A percentile compares a stretch with the other conserved stretches of the same genome.
phyloP scores from a whole-genome alignment of 2,888 invertebrate species.

The Athrips mouffetella region DNA sequence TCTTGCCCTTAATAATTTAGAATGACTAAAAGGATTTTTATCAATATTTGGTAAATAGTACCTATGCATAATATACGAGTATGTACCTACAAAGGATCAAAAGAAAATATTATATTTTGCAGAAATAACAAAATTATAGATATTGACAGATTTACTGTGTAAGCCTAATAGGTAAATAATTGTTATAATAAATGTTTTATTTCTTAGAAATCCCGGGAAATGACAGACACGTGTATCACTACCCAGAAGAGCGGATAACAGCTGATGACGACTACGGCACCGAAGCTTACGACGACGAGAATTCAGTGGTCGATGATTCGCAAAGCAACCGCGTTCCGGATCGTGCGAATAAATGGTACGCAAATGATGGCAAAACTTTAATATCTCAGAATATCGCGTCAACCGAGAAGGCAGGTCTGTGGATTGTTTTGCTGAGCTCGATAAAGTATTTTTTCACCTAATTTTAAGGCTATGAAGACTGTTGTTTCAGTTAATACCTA shows the following conservation, averaged over 20 bases:
- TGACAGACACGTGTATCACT: conserved; percentile 65
- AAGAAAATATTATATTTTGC: not conserved
- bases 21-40: no score
- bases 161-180: no score
- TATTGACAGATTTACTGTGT: not conserved
- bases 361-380: conserved; percentile 61
- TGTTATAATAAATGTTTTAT: conserved; percentile 24
- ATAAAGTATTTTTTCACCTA: not conserved
- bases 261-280: conserved; percentile 67
- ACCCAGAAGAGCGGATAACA: conserved; percentile 58
- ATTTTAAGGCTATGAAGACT: not conserved
- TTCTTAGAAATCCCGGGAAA: conserved; percentile 70
- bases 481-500: not conserved
- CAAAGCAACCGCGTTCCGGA: conserved; percentile 69
- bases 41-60: no score
- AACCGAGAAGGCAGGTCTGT: not conserved
- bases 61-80: no score
- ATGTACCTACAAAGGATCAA: no score
- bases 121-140: not conserved
- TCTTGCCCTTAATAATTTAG: no score
- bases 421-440: conserved; percentile 3
- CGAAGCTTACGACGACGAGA: conserved; percentile 62
- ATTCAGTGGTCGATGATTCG: conserved; percentile 36
- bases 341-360: conserved; percentile 73
- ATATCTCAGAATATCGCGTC: conserved; percentile 29